These are phyloP conservation scores for Deroplatys truncata DNA, from an alignment of 2,888 invertebrate species.

Conservation along the genomic window DNA sequence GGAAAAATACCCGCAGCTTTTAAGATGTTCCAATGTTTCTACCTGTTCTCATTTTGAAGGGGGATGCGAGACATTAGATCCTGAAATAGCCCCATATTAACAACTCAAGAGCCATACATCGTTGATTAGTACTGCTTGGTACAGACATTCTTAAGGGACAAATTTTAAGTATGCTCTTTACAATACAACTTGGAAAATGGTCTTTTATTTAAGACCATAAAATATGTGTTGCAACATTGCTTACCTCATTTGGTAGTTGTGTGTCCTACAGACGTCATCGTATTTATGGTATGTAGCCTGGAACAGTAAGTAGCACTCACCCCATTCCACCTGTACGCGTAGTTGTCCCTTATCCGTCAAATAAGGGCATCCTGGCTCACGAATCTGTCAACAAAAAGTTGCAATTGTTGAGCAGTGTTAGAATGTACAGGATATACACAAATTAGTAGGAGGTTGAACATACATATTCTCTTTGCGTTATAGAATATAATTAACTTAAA, in stretches of 20 bases:
- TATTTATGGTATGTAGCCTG: slow-evolving; percentile 79
- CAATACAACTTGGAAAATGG: too few species aligned
- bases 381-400: slow-evolving; percentile 42
- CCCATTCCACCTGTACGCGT: slow-evolving; percentile 76
- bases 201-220: neutral
- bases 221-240: slow-evolving; percentile 22
- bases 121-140: too few species aligned
- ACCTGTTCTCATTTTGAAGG: too few species aligned
- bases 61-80: too few species aligned
- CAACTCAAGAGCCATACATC: too few species aligned
- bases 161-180: too few species aligned
- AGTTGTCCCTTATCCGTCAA: slow-evolving; percentile 69
- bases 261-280: slow-evolving; percentile 74
- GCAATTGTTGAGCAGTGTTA: neutral
- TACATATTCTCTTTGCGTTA: neutral
- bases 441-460: neutral
- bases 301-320: slow-evolving; percentile 73
- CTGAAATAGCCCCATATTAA: too few species aligned
- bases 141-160: too few species aligned
- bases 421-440: neutral
- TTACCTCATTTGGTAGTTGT: slow-evolving; percentile 81
- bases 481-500: too few species aligned
- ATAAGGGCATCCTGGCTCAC: slow-evolving; percentile 64
- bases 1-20: too few species aligned
- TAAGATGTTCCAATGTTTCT: too few species aligned